Percentiles rank a stretch among this genome's conserved stretches.
phyloP scores from a whole-genome alignment of 2,888 invertebrate species.

The Tenthredo distinguenda region DNA sequence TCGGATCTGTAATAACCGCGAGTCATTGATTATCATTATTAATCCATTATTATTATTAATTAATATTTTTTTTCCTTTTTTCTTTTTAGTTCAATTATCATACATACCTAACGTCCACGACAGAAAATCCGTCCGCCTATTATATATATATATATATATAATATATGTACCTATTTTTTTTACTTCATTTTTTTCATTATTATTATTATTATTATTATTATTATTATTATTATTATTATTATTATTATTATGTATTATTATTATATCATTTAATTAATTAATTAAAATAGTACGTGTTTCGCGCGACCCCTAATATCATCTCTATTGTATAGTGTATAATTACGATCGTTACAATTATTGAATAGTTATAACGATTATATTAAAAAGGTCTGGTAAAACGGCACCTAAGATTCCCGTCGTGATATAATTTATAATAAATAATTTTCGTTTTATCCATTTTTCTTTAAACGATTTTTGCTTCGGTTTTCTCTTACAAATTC shows the following conservation, averaged over 20 bases:
- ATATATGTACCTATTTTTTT: background rate
- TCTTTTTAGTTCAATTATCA: conserved; percentile 36
- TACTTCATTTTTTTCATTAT: background rate
- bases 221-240: background rate
- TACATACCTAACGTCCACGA: conserved; percentile 7
- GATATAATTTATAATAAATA: conserved; percentile 16
- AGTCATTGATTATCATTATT: conserved; percentile 63
- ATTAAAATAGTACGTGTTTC: background rate
- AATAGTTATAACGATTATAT: conserved; percentile 4
- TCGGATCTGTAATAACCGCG: conserved; percentile 58
- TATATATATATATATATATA: background rate
- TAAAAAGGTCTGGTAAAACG: background rate
- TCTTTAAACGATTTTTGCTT: background rate
- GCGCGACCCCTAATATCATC: background rate
- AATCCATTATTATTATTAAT: conserved; percentile 65
- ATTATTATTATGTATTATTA: background rate
- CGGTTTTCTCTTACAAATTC: conserved; percentile 28
- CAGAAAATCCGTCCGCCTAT: conserved; percentile 3
- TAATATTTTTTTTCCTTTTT: conserved; percentile 59
- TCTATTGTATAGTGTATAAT: background rate
- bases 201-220: background rate
- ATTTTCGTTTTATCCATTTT: background rate
- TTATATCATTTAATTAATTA: background rate
- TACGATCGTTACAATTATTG: conserved; percentile 1
- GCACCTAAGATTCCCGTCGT: conserved; percentile 1